These are phyloP conservation scores for Nemapogon koenigi DNA, from an alignment of 2,888 invertebrate species.

Conservation along the genomic window DNA sequence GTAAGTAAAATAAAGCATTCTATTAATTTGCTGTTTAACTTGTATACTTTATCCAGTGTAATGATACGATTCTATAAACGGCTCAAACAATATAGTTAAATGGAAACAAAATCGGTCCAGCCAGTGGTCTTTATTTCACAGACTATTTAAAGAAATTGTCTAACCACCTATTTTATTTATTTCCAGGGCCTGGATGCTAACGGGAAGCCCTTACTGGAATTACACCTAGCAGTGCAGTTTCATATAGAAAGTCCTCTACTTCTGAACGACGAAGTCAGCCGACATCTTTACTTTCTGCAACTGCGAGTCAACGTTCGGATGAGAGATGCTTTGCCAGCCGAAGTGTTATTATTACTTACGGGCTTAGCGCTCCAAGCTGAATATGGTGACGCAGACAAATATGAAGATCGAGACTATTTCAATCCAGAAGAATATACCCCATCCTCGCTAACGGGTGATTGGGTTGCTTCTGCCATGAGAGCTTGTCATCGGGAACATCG, in stretches of 20 bases:
- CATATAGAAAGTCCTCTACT: conserved; percentile 92
- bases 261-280: conserved; percentile 88
- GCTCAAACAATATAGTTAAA: no score
- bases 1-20: conserved; percentile 73
- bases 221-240: conserved; percentile 92
- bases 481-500: conserved; percentile 83
- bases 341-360: conserved; percentile 80
- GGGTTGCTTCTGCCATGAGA: conserved; percentile 69
- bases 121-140: conserved; percentile 1
- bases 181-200: conserved; percentile 86
- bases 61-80: no score
- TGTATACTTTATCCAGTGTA: no score
- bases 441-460: conserved; percentile 65
- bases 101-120: neutral
- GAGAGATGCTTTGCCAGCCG: conserved; percentile 67
- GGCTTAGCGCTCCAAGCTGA: conserved; percentile 93
- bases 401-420: conserved; percentile 63
- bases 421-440: conserved; percentile 88
- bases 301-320: conserved; percentile 85
- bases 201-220: conserved; percentile 86
- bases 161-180: conserved; percentile 18
- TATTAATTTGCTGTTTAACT: no score
- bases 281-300: conserved; percentile 95
- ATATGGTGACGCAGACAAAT: conserved; percentile 75
- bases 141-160: conserved; percentile 1